phyloP scores from a whole-genome alignment of 2,797 vertebrate genomes.

The Cirrhinus mrigala region DNA sequence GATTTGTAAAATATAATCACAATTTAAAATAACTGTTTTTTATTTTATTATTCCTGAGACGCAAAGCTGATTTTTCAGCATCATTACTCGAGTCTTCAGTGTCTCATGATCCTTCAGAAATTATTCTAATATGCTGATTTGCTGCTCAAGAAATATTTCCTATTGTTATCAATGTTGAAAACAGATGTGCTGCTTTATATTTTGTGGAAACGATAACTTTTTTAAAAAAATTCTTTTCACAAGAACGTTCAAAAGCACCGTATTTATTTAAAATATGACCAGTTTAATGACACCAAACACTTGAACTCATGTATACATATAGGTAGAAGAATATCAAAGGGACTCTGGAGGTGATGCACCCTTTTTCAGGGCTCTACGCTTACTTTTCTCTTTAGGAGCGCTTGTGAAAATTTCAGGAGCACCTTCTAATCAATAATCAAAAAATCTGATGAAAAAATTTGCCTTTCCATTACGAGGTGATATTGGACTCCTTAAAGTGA shows the following conservation, averaged over 20 bases:
- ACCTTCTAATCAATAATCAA: no score
- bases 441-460: no score
- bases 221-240: no score
- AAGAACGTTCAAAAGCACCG: neutral
- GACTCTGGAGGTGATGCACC: no score
- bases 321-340: no score
- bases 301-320: no score
- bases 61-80: neutral
- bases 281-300: no score
- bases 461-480: no score
- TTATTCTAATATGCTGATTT: neutral
- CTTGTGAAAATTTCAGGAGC: no score
- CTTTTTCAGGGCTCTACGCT: no score
- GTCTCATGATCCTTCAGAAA: neutral
- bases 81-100: neutral
- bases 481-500: no score
- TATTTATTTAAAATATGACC: neutral
- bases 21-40: neutral
- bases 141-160: neutral
- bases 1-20: neutral
- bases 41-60: neutral
- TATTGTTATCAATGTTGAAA: neutral
- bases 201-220: neutral
- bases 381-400: no score
- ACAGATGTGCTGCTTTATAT: neutral